Evolutionary conservation across 1,140 invertebrate species (phyloP).

Genomic region (Tachypleus tridentatus): DNA sequence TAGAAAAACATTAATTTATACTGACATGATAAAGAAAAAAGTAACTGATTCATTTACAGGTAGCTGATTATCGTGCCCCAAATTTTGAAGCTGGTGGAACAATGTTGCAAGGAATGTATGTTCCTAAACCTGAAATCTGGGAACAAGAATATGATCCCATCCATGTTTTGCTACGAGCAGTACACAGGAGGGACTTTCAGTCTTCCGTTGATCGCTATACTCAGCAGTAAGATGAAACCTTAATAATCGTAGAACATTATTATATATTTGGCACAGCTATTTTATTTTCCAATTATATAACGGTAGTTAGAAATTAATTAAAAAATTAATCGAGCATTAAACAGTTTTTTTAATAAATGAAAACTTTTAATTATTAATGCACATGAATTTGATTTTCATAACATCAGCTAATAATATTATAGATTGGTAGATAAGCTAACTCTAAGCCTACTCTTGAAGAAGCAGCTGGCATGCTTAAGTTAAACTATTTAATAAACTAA

Average conservation of each 20-base stretch:
- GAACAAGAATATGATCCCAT: slow-evolving; percentile 86
- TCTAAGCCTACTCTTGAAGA: too few relatives aligned
- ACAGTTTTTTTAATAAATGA: too few relatives aligned
- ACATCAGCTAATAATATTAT: too few relatives aligned
- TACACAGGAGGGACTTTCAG: slow-evolving; percentile 86
- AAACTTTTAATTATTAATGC: too few relatives aligned
- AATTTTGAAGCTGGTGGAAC: slow-evolving; percentile 61
- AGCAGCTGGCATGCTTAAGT: background rate
- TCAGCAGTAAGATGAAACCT: slow-evolving; percentile 33
- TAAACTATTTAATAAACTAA: background rate
- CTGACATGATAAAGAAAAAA: slow-evolving; percentile 26
- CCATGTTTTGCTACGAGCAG: slow-evolving; percentile 75
- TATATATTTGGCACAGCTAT: too few relatives aligned
- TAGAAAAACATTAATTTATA: too few relatives aligned
- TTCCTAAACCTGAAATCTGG: slow-evolving; percentile 77
- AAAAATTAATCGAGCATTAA: too few relatives aligned
- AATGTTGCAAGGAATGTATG: slow-evolving; percentile 88
- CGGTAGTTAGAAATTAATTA: too few relatives aligned
- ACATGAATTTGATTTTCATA: too few relatives aligned
- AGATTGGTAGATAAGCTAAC: too few relatives aligned
- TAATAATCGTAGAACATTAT: background rate
- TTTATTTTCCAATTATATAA: too few relatives aligned
- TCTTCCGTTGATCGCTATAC: slow-evolving; percentile 72
- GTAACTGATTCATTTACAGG: slow-evolving; percentile 25
- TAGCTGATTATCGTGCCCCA: slow-evolving; percentile 62